A percentile compares a stretch with the other conserved stretches of the same genome.
phyloP scores from a whole-genome alignment of 2,888 invertebrate genomes.

The Erebia ligea region DNA sequence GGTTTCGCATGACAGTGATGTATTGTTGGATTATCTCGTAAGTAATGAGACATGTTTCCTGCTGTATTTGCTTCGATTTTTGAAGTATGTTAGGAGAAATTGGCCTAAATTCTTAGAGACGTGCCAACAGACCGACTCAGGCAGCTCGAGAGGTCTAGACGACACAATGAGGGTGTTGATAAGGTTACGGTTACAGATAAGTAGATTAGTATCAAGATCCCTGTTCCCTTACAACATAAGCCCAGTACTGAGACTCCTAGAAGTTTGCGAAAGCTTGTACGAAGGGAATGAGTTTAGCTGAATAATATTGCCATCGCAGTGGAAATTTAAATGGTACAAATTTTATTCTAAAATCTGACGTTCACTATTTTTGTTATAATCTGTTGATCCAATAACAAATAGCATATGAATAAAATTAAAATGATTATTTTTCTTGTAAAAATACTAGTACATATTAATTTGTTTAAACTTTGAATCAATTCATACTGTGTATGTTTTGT shows the following conservation, averaged over 20 bases:
- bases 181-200: constrained; percentile 90
- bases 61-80: constrained; percentile 90
- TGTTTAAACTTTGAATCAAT: not conserved
- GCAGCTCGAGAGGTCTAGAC: constrained; percentile 85
- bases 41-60: constrained; percentile 96
- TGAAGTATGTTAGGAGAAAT: constrained; percentile 92
- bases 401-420: not conserved
- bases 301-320: constrained; percentile 46
- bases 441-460: not conserved
- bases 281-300: constrained; percentile 92
- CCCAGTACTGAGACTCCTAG: constrained; percentile 91
- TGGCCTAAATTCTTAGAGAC: constrained; percentile 92
- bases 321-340: constrained; percentile 20
- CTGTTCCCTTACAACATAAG: constrained; percentile 95
- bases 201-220: constrained; percentile 91
- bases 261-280: constrained; percentile 92
- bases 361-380: not conserved
- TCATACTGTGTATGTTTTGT: not conserved
- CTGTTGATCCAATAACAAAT: not conserved
- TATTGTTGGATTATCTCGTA: constrained; percentile 92
- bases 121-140: constrained; percentile 86
- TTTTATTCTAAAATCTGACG: not conserved
- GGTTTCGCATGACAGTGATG: constrained; percentile 91
- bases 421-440: not conserved
- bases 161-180: constrained; percentile 93